Base-by-base conservation (phyloP, 35 echinoderm and acorn worm species). In the Apostichopus parvimensis region DNA sequence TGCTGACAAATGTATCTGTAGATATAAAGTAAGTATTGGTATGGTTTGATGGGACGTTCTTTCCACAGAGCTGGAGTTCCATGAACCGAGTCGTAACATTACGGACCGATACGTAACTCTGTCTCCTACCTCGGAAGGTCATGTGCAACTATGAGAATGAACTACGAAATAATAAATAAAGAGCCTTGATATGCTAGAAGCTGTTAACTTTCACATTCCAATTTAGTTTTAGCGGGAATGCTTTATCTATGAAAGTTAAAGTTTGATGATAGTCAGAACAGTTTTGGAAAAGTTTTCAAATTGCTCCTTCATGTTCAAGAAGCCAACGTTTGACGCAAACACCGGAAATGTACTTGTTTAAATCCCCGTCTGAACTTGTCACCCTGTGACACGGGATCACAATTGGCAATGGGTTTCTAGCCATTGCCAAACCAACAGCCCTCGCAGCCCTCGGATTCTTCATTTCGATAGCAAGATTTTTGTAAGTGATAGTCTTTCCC, bases 401-500 rank as follows among this genome's bases (percentile, higher is more conserved):
- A 65, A 98, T 71, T 13, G 96, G 94, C 26, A 93, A 79, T 25
- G 92, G 94, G 78, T 98, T 98, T 14, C 57, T 56, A 9, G 94
- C 59, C 96, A 98, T 98, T 57, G 96, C 96, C 26, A 92, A 82
- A 25, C 96, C 96, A 65, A 93, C 96, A 23, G 96, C 96, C 55
- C 94, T 87, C 5, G 92, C 72, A 23, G 94, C 96, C 28, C 94
- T 95, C 8, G 77, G 22, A 59, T 98, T 95, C 9, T 93, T 91
- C 28, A 90, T 68, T 91, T 94, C 79, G 7, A 87, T 93, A 53
- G 96, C 96, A 3, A 98, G 91, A 62, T 95, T 53, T 14, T 92
- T 94, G 54, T 95, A 98, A n/a, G 94, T 86, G 55, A 95, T 91
- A 5, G 96, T 98, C 79, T 94, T 60, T 5, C 96, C 96, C 71